phyloP scores from a whole-genome alignment of 2,113 vertebrate species.

The Myotis yumanensis region DNA sequence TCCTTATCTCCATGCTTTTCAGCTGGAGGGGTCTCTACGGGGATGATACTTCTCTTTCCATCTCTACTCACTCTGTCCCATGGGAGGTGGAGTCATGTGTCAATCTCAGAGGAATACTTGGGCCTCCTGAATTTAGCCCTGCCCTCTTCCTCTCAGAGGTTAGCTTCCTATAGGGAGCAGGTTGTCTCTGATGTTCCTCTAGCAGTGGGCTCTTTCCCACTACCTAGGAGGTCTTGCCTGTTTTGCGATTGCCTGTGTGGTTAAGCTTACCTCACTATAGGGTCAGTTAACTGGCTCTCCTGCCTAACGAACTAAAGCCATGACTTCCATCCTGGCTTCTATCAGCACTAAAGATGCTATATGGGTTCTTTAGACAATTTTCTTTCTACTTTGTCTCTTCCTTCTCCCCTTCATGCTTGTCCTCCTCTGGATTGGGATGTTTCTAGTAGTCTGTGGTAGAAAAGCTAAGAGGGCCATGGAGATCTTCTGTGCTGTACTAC shows the following conservation, averaged over 20 bases:
- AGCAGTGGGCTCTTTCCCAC: not conserved
- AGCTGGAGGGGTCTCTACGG: not conserved
- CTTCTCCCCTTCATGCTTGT: not conserved
- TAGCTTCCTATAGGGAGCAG: not conserved
- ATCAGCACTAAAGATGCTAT: not conserved
- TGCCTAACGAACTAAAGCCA: not conserved
- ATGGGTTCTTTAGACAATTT: not conserved
- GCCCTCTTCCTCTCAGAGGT: not conserved
- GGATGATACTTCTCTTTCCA: not conserved
- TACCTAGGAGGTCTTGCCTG: not conserved
- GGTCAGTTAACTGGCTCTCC: not conserved
- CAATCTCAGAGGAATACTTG: not conserved
- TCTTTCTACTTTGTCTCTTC: not conserved
- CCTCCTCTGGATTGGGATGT: not conserved
- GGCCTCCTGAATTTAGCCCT: not conserved
- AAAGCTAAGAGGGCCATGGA: not conserved
- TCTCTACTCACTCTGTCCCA: not conserved
- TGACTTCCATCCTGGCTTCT: not conserved
- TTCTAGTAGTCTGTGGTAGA: not conserved
- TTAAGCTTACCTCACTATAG: not conserved
- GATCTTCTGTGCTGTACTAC: not conserved
- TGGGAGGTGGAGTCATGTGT: not conserved
- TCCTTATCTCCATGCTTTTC: not conserved
- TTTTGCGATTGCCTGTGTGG: not conserved
- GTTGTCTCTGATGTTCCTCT: not conserved